These are phyloP conservation scores for Lithophane semibrunnea DNA, from an alignment of 2,888 invertebrate genomes.

Conservation along the genomic window DNA sequence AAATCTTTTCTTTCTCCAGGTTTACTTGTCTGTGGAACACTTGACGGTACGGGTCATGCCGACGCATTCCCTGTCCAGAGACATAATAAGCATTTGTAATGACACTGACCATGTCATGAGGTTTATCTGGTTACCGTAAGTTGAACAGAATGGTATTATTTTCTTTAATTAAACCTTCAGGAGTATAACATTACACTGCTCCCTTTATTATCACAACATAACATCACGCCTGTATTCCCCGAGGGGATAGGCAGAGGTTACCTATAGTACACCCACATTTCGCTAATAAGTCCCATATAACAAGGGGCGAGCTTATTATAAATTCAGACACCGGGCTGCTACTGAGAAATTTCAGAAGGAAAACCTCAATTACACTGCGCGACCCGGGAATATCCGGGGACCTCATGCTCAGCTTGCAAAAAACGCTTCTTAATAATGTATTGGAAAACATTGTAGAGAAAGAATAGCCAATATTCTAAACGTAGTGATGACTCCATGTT, in stretches of 20 bases:
- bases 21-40: constrained; percentile 84
- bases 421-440: not conserved
- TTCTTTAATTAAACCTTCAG: not conserved
- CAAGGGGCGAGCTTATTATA: not conserved
- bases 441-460: constrained; percentile 76
- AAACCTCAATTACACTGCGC: not conserved
- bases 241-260: not conserved
- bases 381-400: not conserved
- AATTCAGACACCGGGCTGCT: not conserved
- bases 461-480: constrained; percentile 86
- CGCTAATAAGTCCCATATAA: not conserved
- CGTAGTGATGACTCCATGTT: constrained; percentile 88
- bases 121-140: constrained; percentile 88
- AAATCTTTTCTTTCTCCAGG: constrained; percentile 70
- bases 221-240: not conserved
- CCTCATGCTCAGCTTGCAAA: not conserved
- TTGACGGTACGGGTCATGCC: constrained; percentile 82
- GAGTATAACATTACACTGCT: not conserved
- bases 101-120: constrained; percentile 83
- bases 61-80: constrained; percentile 84
- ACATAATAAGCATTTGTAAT: constrained; percentile 84
- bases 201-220: not conserved
- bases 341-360: not conserved
- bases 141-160: not conserved
- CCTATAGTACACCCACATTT: not conserved